Evolutionary conservation across 2,797 vertebrate species (phyloP), one percentile per base, ranked within the genome.

Genomic region (Lithobates sylvaticus): DNA sequence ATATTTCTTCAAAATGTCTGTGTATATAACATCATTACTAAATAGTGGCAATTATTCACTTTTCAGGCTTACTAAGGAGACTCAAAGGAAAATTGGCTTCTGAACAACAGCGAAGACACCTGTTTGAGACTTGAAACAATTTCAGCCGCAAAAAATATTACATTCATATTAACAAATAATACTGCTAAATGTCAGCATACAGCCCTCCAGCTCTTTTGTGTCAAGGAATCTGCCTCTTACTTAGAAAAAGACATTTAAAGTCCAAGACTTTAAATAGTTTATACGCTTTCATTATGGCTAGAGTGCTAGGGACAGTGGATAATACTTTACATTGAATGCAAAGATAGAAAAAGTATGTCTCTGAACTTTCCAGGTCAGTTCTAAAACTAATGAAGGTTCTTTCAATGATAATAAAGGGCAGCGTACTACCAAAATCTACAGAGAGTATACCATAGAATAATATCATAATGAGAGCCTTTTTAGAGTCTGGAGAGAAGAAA

Each of bases 161-260:
- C 13, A 74, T 50, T 74, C 23, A 29, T 42, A 36, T 36, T 23
- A 73, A 73, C 39, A 39, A 12, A 73, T 36, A 26, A 50, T 47
- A 15, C 72, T 27, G 7, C 26, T 50, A 74, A 26, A 44, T n/a
- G 72, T 47, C 44, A 74, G 72, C 44, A 47, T 27, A 74, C n/a
- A 74, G 72, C 39, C n/a, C 44, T 47, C 39, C n/a, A 29, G 65
- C 65, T 27, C 65, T 67, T 44, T 7, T 1, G 23, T 73, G 71
- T 16, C 71, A 73, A 42, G 36, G 36, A 34, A 74, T 27, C n/a
- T 74, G 42, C 39, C 6, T 15, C n/a, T 74, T 39, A 27, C 72
- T 74, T 74, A 74, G 42, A 74, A 74, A 74, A 12, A 74, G 12
- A 26, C 39, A 26, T 74, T 74, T 44, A 50, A 50, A 74, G 26